A percentile compares a stretch with the other conserved stretches of the same genome.
phyloP scores from a whole-genome alignment of 1,140 invertebrate species.

The Himalopsyche phryganea region DNA sequence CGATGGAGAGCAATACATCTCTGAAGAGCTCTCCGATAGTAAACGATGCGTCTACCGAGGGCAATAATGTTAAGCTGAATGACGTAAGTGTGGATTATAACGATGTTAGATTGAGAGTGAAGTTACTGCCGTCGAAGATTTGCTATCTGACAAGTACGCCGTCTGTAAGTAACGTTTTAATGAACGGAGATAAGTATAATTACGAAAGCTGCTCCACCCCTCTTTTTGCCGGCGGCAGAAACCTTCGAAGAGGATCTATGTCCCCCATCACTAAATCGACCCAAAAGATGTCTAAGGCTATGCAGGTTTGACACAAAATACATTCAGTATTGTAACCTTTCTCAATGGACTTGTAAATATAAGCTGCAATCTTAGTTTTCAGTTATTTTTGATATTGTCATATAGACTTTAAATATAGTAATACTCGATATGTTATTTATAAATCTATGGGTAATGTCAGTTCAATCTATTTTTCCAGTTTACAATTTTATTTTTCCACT shows the following conservation, averaged over 20 bases:
- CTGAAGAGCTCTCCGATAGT: background rate
- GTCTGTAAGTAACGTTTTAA: constrained; percentile 40
- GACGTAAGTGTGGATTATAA: background rate
- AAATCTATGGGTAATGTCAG: too few relatives aligned
- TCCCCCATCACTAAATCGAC: constrained; percentile 82
- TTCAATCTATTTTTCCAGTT: too few relatives aligned
- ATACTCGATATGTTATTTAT: too few relatives aligned
- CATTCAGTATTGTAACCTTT: too few relatives aligned
- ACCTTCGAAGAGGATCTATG: constrained; percentile 68
- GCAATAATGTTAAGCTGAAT: background rate
- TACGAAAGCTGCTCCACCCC: constrained; percentile 40
- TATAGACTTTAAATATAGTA: too few relatives aligned
- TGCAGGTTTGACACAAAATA: constrained; percentile 65
- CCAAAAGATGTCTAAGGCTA: constrained; percentile 77
- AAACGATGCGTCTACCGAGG: background rate
- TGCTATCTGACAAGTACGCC: constrained; percentile 54
- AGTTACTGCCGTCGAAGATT: background rate
- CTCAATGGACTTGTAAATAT: too few relatives aligned
- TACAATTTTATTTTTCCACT: too few relatives aligned
- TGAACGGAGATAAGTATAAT: constrained; percentile 39
- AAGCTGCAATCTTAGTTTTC: too few relatives aligned
- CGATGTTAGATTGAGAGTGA: background rate
- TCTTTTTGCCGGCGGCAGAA: constrained; percentile 48
- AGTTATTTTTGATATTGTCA: too few relatives aligned
- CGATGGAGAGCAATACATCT: background rate